phyloP scores from a whole-genome alignment of 2,113 vertebrate genomes.

The Echinops telfairi region DNA sequence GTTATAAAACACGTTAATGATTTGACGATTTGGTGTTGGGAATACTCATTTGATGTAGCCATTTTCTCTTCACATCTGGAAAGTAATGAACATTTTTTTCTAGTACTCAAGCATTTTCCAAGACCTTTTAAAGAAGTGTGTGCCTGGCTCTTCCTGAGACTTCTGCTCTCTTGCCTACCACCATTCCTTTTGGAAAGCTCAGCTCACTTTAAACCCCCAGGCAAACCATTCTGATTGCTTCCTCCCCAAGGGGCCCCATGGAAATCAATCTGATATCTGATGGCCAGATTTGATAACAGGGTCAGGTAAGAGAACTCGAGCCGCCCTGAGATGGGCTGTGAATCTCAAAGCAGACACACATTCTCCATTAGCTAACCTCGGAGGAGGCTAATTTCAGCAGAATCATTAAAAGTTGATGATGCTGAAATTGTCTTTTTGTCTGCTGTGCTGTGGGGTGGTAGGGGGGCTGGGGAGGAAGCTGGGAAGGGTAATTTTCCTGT shows the following conservation, averaged over 20 bases:
- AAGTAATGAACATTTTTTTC: neutral
- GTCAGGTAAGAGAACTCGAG: constrained; percentile 29
- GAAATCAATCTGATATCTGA: constrained; percentile 47
- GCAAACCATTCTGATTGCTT: neutral
- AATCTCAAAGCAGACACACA: constrained; percentile 60
- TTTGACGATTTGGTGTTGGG: neutral
- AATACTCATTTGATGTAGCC: neutral
- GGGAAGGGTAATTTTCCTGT: neutral
- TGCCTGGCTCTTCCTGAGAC: neutral
- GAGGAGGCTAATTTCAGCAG: constrained; percentile 52
- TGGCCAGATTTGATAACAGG: constrained; percentile 47
- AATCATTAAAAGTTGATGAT: constrained; percentile 72
- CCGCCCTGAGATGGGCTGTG: neutral
- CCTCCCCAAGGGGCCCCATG: neutral
- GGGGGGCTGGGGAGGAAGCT: neutral
- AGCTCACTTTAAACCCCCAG: neutral
- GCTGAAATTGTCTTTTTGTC: constrained; percentile 30
- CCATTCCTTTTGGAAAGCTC: neutral
- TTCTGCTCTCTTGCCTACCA: neutral
- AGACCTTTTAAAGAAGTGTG: neutral
- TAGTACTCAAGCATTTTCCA: neutral
- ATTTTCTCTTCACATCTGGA: constrained; percentile 1
- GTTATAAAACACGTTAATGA: neutral
- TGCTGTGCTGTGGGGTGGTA: neutral
- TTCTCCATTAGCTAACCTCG: neutral